Base-by-base conservation (phyloP, 37 sponge, comb jelly and placozoan genomes). In the Cladorhizidae sp. region DNA sequence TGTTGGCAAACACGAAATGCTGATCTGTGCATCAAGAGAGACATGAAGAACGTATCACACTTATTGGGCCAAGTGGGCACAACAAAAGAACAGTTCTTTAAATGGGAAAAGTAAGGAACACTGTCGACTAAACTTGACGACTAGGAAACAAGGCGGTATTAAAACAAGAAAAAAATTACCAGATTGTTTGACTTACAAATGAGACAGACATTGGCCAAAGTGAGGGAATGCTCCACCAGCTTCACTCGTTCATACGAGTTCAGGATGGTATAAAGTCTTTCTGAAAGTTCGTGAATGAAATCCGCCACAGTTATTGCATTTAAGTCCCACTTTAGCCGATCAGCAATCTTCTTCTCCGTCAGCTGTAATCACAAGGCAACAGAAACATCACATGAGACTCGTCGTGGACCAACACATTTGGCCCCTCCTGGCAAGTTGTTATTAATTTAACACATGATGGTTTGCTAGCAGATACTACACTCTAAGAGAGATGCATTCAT, bases 201-300 rank as follows among this genome's bases (percentile, higher is more conserved):
- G 0, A 86, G 37, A 25, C 73, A 86, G 63, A 86, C 64, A 54
- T 86, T 86, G 55, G 86, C 80, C 40, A 86, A 35, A 18, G 80
- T 73, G 41, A 55, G 79, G 28, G 86, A 64, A n/a, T 86, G 80
- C 18, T 72, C 50, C 55, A 73, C 55, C 29, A 86, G 40, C 33
- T 79, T 86, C 21, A 45, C 55, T 0, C 61, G 12, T 20, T 39
- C 32, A 29, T 39, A 2, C 12, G 36, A 35, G 15, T 39, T 40
- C 6, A 86, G 35, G 6, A 77, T 12, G 72, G 38, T 56, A 20
- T 52, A 40, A 2, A 86, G 26, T 70, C 79, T 57, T 52, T 50
- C 42, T 1, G 73, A 57, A 9, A 88, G 72, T 52, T 88, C 88
- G 3, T 88, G 82, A 26, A 82, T 88, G 55, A 88, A 81, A 29